These are phyloP conservation scores for Rhinichthys osculus DNA, from an alignment of 2,797 vertebrate genomes.

Conservation along the genomic window DNA sequence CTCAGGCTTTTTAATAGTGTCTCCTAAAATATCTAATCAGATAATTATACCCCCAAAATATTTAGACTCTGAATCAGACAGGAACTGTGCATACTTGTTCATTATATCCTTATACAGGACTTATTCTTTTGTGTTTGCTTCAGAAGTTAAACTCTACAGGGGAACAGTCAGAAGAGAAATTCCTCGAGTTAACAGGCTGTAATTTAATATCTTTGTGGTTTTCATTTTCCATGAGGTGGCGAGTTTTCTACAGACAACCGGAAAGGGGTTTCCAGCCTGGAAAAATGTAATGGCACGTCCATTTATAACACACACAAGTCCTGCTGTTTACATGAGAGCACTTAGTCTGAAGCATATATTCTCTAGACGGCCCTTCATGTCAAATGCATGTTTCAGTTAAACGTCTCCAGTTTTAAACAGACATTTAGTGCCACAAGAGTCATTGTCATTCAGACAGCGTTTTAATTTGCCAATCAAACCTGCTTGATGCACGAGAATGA, in stretches of 20 bases:
- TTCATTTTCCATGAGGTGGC: constrained; percentile 77
- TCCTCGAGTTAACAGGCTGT: constrained; percentile 18
- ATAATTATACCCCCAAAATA: constrained; percentile 20
- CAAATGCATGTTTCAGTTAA: neutral
- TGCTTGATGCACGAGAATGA: too few relatives aligned
- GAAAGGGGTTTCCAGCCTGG: constrained; percentile 3
- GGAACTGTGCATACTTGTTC: constrained; percentile 5
- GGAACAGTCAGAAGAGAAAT: neutral
- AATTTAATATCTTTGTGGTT: constrained; percentile 82
- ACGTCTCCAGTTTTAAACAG: neutral
- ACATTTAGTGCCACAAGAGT: neutral
- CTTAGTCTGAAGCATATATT: neutral
- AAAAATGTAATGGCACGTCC: neutral
- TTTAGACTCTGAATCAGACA: constrained; percentile 36
- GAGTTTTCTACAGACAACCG: constrained; percentile 64
- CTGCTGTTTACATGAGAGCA: neutral
- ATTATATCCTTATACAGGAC: constrained; percentile 16
- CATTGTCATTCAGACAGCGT: neutral
- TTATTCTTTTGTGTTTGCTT: constrained; percentile 6
- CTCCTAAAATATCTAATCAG: constrained; percentile 6
- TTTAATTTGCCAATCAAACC: neutral
- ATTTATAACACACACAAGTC: constrained; percentile 11
- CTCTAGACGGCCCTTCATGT: neutral
- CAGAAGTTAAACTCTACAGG: neutral
- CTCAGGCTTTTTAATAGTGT: neutral